Conservation (phyloP, 2,113 vertebrate genomes). For the Rousettus leschenaultii region DNA sequence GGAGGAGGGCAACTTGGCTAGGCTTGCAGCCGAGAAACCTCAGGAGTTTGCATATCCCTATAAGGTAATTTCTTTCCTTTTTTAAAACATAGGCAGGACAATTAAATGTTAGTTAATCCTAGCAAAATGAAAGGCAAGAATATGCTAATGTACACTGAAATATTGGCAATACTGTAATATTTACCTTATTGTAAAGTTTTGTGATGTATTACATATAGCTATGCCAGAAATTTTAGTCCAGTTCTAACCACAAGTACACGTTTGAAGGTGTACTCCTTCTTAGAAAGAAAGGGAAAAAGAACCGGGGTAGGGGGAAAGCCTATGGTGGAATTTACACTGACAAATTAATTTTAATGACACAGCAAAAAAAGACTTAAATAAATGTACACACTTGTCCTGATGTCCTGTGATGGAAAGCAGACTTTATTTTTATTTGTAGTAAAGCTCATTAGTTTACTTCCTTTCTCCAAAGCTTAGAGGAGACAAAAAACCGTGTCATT, state of each 20-base stretch:
- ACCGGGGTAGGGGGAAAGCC: background rate
- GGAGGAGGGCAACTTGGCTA: slow-evolving; percentile 49
- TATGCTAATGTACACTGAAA: slow-evolving; percentile 2
- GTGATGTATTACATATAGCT: slow-evolving; percentile 40
- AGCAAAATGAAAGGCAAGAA: slow-evolving; percentile 30
- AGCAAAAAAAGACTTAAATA: background rate
- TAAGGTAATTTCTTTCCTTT: slow-evolving; percentile 79
- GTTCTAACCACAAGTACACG: background rate
- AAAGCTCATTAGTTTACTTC: slow-evolving; percentile 58
- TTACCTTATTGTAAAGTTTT: slow-evolving; percentile 42
- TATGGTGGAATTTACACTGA: slow-evolving; percentile 24
- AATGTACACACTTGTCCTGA: background rate
- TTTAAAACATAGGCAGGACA: slow-evolving; percentile 62
- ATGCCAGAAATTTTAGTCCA: background rate
- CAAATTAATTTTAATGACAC: slow-evolving; percentile 53
- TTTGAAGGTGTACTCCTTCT: slow-evolving; percentile 45
- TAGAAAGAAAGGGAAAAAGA: slow-evolving; percentile 17
- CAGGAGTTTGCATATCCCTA: slow-evolving; percentile 76
- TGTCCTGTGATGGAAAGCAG: background rate
- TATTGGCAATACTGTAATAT: slow-evolving; percentile 39
- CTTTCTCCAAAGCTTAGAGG: slow-evolving; percentile 45
- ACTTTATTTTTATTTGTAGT: slow-evolving; percentile 31
- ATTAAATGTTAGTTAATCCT: slow-evolving; percentile 72
- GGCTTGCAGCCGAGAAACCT: slow-evolving; percentile 60
- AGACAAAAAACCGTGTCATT: slow-evolving; percentile 37